Percentiles rank a stretch among this genome's conserved stretches.
These are phyloP conservation scores for Penelope pileata DNA, from an alignment of 2,113 vertebrate species.

Conservation along the genomic window DNA sequence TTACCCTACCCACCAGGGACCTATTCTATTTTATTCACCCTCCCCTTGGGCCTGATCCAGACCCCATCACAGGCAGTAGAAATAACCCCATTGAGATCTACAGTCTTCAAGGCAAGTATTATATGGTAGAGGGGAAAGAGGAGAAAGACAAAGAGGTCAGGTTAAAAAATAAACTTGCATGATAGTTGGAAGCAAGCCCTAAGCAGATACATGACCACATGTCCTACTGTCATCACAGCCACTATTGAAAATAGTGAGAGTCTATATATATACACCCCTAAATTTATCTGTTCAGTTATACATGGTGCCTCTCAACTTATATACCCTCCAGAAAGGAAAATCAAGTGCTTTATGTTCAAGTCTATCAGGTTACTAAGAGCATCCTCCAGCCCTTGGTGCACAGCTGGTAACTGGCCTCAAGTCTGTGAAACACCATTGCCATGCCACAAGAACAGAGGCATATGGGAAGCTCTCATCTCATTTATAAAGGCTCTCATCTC, in stretches of 20 bases:
- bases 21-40: background rate
- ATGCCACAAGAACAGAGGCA: fast-evolving
- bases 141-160: background rate
- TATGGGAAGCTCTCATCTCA: fast-evolving
- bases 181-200: background rate
- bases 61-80: background rate
- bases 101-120: background rate
- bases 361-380: background rate
- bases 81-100: background rate
- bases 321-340: background rate
- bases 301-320: background rate
- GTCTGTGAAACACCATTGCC: background rate
- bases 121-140: background rate
- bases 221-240: background rate
- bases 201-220: background rate
- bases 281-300: background rate
- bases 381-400: background rate
- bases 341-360: background rate
- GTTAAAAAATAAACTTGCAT: background rate
- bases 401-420: constrained; percentile 17
- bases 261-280: background rate
- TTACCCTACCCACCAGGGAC: background rate
- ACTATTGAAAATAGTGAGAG: background rate
- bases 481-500: background rate
- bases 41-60: background rate